Evolutionary conservation across 2,888 invertebrate species (phyloP).

Genomic region (Cabera pusaria): DNA sequence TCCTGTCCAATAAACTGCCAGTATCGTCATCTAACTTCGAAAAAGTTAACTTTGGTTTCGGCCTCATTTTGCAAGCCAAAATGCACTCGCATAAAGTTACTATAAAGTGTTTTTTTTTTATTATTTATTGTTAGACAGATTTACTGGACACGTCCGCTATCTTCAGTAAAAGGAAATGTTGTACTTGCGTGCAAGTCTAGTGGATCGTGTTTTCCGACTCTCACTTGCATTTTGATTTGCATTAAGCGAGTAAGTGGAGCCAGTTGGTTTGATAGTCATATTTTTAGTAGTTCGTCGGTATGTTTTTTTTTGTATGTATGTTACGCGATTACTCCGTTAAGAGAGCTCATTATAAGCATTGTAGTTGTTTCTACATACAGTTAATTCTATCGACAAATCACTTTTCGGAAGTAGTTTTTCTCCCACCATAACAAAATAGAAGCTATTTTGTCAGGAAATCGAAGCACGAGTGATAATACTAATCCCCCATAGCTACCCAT

Average conservation of each 20-base stretch:
- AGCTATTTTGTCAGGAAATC: no score
- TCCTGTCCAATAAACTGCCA: slow-evolving; percentile 84
- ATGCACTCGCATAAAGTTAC: no score
- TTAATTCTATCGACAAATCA: no score
- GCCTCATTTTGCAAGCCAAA: slow-evolving; percentile 52
- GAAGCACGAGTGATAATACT: no score
- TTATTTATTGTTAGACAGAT: slow-evolving; percentile 3
- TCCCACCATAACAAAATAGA: no score
- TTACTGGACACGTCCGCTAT: slow-evolving; percentile 33
- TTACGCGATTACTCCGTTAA: no score
- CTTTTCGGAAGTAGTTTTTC: no score
- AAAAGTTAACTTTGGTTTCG: slow-evolving; percentile 72
- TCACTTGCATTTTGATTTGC: slow-evolving; percentile 32
- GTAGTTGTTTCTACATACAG: no score
- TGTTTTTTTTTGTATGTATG: no score
- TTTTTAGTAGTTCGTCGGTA: neutral
- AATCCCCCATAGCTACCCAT: no score
- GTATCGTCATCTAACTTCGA: slow-evolving; percentile 84
- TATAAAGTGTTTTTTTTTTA: slow-evolving; percentile 15
- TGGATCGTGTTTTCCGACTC: slow-evolving; percentile 50
- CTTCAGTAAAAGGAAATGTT: slow-evolving; percentile 41
- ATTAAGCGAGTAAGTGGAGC: slow-evolving; percentile 4
- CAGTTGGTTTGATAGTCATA: neutral
- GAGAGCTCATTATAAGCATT: no score
- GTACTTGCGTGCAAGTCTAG: slow-evolving; percentile 51